These are phyloP conservation scores for Syrrhaptes paradoxus DNA, from an alignment of 2,113 vertebrate species.

Conservation along the genomic window DNA sequence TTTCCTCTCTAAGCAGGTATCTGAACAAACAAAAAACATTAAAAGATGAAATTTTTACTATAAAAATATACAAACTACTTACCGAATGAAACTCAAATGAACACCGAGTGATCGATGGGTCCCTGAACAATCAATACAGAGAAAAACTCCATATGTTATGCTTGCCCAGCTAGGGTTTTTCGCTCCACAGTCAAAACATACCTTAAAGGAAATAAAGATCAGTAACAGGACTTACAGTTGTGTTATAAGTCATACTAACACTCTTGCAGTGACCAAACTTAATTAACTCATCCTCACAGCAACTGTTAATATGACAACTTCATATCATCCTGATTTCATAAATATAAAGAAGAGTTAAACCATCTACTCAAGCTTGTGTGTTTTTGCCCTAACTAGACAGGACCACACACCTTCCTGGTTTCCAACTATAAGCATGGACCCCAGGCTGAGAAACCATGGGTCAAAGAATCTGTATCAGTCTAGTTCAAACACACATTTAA, in stretches of 20 bases:
- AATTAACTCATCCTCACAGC: not conserved
- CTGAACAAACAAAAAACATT: not conserved
- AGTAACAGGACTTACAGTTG: not conserved
- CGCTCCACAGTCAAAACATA: slow-evolving; percentile 92
- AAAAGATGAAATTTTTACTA: not conserved
- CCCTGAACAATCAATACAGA: slow-evolving; percentile 97
- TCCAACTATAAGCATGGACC: not conserved
- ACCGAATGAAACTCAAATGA: slow-evolving; percentile 95
- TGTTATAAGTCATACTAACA: not conserved
- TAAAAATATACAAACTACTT: not conserved
- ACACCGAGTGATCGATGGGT: slow-evolving; percentile 93
- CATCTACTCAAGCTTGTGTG: not conserved
- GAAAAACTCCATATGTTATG: slow-evolving; percentile 94
- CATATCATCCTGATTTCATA: not conserved
- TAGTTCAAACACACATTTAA: not conserved
- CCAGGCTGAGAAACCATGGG: not conserved
- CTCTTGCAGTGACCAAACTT: not conserved
- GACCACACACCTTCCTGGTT: not conserved
- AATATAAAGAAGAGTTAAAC: not conserved
- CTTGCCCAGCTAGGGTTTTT: slow-evolving; percentile 99
- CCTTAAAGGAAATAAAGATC: slow-evolving; percentile 68
- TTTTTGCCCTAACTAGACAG: not conserved
- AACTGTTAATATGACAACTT: not conserved
- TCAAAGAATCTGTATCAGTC: not conserved
- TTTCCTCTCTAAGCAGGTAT: not conserved